A percentile compares a stretch with the other conserved stretches of the same genome.
These are phyloP conservation scores for Tiliqua scincoides DNA, from an alignment of 2,113 vertebrate genomes.

Conservation along the genomic window DNA sequence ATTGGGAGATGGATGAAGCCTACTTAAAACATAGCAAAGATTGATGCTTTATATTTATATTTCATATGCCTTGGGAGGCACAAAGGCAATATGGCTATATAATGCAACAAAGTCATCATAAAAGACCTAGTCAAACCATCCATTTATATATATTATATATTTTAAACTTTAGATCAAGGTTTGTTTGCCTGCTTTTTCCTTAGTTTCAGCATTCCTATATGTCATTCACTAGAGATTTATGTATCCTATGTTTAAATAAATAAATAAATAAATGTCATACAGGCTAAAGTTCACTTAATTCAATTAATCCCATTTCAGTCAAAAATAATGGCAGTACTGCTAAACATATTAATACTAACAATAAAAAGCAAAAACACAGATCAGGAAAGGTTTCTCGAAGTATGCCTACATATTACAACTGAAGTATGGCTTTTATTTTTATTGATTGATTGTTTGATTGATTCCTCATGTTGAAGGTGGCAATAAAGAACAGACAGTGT, in stretches of 20 bases:
- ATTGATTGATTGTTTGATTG: background rate
- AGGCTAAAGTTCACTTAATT: constrained; percentile 64
- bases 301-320: constrained; percentile 69
- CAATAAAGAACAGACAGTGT: constrained; percentile 38
- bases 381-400: constrained; percentile 54
- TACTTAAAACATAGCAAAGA: constrained; percentile 50
- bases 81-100: constrained; percentile 68
- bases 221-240: constrained; percentile 56
- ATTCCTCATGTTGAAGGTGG: constrained; percentile 51
- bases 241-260: constrained; percentile 52
- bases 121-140: constrained; percentile 41
- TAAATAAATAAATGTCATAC: constrained; percentile 66
- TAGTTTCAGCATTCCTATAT: constrained; percentile 61
- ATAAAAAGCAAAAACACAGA: constrained; percentile 58
- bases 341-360: constrained; percentile 46
- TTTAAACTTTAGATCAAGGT: constrained; percentile 44
- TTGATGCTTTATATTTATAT: constrained; percentile 49
- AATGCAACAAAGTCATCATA: constrained; percentile 51
- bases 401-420: constrained; percentile 48
- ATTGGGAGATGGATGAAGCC: constrained; percentile 47
- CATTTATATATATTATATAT: constrained; percentile 35
- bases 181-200: constrained; percentile 38
- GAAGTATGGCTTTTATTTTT: constrained; percentile 62
- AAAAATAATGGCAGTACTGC: constrained; percentile 55
- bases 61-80: constrained; percentile 65